phyloP scores from a whole-genome alignment of 2,797 vertebrate genomes.

The Anabacerthia variegaticeps region DNA sequence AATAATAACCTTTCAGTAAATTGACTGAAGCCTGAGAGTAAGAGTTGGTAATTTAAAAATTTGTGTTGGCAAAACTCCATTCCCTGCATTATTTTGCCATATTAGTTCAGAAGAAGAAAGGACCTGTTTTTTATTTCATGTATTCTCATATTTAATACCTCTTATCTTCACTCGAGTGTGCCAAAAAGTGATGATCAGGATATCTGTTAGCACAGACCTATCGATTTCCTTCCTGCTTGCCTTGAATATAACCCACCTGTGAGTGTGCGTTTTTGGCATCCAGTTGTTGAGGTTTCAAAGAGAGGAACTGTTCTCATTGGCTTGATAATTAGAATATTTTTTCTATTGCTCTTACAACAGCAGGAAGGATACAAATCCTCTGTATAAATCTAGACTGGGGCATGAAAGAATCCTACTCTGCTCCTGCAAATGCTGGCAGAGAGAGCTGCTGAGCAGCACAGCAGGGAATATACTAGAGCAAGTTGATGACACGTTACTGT shows the following conservation, averaged over 20 bases:
- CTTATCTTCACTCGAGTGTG: background rate
- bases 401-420: background rate
- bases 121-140: background rate
- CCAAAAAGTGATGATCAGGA: background rate
- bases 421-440: background rate
- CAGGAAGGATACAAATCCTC: background rate
- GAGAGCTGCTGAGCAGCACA: background rate
- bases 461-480: background rate
- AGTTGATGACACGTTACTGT: background rate
- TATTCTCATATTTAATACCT: background rate
- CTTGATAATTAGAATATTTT: background rate
- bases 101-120: background rate
- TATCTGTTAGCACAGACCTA: background rate
- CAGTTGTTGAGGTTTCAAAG: background rate
- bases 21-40: background rate
- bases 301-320: background rate
- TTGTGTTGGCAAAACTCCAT: background rate
- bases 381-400: background rate
- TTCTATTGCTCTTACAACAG: background rate
- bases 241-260: background rate
- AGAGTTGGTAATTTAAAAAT: background rate
- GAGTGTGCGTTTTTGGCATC: background rate
- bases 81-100: background rate
- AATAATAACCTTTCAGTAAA: background rate
- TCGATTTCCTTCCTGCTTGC: constrained; percentile 38